Conservation (phyloP, 2,888 invertebrate species). For the Oxystoma pomonae region DNA sequence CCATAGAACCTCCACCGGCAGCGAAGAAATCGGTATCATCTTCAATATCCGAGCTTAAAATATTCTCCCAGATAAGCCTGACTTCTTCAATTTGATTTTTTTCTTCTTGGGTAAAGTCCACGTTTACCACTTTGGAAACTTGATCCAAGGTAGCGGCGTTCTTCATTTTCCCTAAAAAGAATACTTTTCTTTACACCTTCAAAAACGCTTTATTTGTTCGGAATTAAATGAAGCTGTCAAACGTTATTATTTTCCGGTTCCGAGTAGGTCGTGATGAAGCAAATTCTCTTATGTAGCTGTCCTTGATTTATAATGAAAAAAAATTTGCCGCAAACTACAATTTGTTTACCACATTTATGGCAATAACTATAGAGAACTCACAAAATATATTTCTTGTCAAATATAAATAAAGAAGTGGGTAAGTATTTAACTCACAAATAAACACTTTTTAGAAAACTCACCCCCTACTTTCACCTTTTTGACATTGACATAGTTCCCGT, state of each 20-base stretch:
- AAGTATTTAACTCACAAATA: no score
- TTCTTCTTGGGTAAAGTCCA: slow-evolving; percentile 74
- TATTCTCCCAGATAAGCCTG: slow-evolving; percentile 76
- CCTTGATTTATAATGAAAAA: no score
- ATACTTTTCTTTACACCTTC: neutral
- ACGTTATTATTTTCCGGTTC: no score
- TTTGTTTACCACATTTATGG: no score
- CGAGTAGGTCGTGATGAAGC: no score
- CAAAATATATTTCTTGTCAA: no score
- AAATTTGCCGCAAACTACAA: no score
- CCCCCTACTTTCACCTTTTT: slow-evolving; percentile 43
- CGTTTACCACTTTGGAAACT: slow-evolving; percentile 49
- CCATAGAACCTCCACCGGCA: slow-evolving; percentile 97
- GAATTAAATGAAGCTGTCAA: no score
- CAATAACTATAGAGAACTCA: no score
- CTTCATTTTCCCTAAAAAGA: slow-evolving; percentile 67
- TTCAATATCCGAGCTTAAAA: slow-evolving; percentile 71
- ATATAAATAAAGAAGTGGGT: no score
- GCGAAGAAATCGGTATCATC: slow-evolving; percentile 88
- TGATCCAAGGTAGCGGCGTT: slow-evolving; percentile 76
- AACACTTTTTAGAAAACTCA: slow-evolving; percentile 15
- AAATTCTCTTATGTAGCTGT: no score
- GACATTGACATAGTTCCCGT: slow-evolving; percentile 65
- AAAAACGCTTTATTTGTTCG: no score
- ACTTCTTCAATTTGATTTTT: slow-evolving; percentile 60